Conservation (phyloP, 2,797 vertebrate genomes). For the Manis crassicaudata region DNA sequence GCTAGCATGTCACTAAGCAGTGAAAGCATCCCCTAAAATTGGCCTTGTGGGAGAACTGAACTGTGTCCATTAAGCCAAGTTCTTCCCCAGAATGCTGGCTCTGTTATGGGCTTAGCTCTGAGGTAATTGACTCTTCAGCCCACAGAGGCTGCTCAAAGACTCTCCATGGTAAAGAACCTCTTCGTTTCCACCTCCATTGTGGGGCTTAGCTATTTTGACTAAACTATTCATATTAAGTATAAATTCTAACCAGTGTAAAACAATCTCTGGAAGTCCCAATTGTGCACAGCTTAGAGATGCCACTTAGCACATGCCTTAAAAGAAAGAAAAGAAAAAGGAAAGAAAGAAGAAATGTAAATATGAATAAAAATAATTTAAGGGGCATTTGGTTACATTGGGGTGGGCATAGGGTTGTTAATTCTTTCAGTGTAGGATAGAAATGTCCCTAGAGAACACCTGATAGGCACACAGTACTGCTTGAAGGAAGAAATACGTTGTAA, state of each 20-base stretch:
- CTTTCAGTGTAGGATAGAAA: not conserved
- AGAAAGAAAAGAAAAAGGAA: not conserved
- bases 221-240: not conserved
- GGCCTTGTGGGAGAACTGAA: conserved; percentile 33
- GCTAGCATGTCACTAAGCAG: not conserved
- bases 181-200: conserved; percentile 42
- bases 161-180: conserved; percentile 34
- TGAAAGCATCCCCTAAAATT: conserved; percentile 23
- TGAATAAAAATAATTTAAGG: not conserved
- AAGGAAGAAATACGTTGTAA: not conserved
- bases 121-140: conserved; percentile 19
- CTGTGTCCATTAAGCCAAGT: conserved; percentile 28
- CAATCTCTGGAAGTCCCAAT: not conserved
- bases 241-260: not conserved
- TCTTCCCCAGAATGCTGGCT: not conserved
- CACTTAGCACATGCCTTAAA: not conserved
- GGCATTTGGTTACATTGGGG: not conserved
- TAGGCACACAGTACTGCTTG: not conserved
- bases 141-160: not conserved
- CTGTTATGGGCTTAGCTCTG: not conserved
- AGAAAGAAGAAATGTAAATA: not conserved
- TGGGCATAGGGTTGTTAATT: not conserved
- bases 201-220: conserved; percentile 39
- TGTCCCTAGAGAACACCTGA: not conserved
- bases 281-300: conserved; percentile 1